These are phyloP conservation scores for Adelosebastes latens DNA, from an alignment of 2,797 vertebrate species.

Conservation along the genomic window DNA sequence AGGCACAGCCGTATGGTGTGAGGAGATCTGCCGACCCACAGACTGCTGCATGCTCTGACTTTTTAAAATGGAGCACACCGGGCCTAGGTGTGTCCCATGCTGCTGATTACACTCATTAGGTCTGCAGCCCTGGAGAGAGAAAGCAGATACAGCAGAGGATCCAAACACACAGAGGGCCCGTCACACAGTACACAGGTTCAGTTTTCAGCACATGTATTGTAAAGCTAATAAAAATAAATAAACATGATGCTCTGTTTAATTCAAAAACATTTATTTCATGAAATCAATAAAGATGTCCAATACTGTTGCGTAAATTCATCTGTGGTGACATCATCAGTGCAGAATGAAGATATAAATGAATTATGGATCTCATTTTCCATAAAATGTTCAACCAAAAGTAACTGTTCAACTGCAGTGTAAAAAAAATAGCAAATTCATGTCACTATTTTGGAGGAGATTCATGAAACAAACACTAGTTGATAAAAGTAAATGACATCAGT, in stretches of 20 bases:
- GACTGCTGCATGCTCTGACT: too few species aligned
- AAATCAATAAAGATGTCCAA: neutral
- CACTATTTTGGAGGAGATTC: neutral
- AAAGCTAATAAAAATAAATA: neutral
- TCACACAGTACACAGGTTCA: neutral
- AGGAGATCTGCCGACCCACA: too few species aligned
- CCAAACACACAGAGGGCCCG: too few species aligned
- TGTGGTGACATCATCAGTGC: constrained; percentile 42
- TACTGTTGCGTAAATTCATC: constrained; percentile 12
- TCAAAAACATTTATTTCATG: neutral
- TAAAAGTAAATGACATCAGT: neutral
- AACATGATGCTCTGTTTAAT: constrained; percentile 2
- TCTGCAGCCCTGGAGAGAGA: too few species aligned
- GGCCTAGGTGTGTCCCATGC: too few species aligned
- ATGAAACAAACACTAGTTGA: neutral
- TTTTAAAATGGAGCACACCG: too few species aligned
- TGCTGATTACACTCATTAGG: too few species aligned
- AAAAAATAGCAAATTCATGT: neutral
- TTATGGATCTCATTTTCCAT: constrained; percentile 4
- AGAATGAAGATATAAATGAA: constrained; percentile 36
- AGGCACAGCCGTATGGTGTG: too few species aligned
- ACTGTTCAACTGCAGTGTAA: neutral
- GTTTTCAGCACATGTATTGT: neutral
- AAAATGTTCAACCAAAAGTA: constrained; percentile 1
- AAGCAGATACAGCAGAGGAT: too few species aligned